Evolutionary conservation across 2,888 invertebrate species (phyloP).

Genomic region (Cataglyphis livida): DNA sequence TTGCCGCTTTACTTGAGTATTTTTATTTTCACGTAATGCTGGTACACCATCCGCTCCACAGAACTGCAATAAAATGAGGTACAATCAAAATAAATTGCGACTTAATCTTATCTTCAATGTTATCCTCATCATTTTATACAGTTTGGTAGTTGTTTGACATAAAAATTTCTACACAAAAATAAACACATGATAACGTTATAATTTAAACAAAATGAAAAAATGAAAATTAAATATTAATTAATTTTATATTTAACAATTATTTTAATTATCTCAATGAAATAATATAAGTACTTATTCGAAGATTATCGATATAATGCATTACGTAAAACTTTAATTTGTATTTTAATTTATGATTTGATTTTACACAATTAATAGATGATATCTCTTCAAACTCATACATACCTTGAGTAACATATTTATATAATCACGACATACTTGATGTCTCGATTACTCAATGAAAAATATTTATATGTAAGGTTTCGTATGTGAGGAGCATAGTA

Average conservation of each 20-base stretch:
- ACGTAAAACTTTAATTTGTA: slow-evolving; percentile 22
- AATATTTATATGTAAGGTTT: slow-evolving; percentile 58
- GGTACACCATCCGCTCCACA: neutral
- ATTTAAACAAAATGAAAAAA: neutral
- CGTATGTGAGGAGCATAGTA: slow-evolving; percentile 57
- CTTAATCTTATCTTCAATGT: neutral
- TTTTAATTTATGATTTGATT: neutral
- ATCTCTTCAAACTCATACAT: neutral
- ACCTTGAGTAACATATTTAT: slow-evolving; percentile 26
- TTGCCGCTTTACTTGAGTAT: slow-evolving; percentile 9
- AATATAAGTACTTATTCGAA: neutral
- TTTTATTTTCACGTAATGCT: slow-evolving; percentile 8
- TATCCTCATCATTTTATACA: neutral
- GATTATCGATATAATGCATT: neutral
- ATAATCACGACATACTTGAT: slow-evolving; percentile 17
- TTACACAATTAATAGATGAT: slow-evolving; percentile 4
- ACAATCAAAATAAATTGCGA: neutral
- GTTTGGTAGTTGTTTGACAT: neutral
- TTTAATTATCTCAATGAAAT: neutral
- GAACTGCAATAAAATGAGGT: neutral
- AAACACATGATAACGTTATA: neutral
- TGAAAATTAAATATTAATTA: neutral
- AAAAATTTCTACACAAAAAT: neutral
- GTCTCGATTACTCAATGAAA: slow-evolving; percentile 60
- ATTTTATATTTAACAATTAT: neutral